A percentile compares a stretch with the other conserved stretches of the same genome.
Conservation (phyloP, 2,113 vertebrate genomes). For the Ciconia boyciana region DNA sequence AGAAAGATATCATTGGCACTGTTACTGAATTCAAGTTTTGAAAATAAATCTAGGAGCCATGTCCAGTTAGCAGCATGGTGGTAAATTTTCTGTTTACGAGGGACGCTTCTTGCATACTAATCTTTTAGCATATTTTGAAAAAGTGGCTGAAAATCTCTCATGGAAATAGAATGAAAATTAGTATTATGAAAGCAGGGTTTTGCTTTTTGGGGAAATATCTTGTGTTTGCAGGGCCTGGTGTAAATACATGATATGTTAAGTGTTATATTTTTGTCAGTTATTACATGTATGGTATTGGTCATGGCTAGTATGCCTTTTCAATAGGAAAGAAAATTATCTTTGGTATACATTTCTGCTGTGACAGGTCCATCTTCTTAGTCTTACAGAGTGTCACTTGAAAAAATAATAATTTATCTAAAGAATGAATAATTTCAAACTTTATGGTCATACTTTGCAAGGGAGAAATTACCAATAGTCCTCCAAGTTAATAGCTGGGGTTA, state of each 20-base stretch:
- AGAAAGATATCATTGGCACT: not conserved
- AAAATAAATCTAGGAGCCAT: not conserved
- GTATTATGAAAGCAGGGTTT: not conserved
- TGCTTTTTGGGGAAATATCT: not conserved
- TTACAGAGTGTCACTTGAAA: not conserved
- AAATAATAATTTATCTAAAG: not conserved
- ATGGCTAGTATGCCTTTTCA: not conserved
- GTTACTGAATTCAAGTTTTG: not conserved
- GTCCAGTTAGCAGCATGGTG: not conserved
- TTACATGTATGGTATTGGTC: not conserved
- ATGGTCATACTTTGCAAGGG: not conserved
- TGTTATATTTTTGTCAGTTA: not conserved
- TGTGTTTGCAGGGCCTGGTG: not conserved
- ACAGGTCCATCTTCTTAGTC: not conserved
- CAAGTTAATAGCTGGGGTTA: slow-evolving; percentile 22
- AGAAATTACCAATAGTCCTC: not conserved
- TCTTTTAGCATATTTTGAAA: not conserved
- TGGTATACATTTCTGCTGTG: not conserved
- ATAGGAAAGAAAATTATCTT: not conserved
- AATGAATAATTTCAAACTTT: not conserved
- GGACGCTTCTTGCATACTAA: not conserved
- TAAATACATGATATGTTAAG: not conserved
- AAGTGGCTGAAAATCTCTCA: not conserved
- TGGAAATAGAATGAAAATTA: not conserved
- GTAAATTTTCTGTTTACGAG: not conserved